phyloP scores from a whole-genome alignment of 2,797 vertebrate genomes.

The Pitangus sulphuratus region DNA sequence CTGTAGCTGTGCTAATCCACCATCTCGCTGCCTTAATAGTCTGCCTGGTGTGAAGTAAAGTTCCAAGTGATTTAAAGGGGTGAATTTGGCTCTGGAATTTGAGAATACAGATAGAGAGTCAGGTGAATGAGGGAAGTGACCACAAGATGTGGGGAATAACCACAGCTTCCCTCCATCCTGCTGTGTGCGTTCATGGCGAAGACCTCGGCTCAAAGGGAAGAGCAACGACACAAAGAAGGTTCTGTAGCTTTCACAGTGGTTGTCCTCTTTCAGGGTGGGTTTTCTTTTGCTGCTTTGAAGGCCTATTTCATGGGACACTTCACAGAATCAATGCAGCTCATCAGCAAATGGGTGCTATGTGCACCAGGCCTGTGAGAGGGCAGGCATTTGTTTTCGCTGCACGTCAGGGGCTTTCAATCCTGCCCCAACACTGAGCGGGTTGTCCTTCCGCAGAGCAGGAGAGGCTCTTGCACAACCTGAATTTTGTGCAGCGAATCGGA shows the following conservation, averaged over 20 bases:
- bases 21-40: background rate
- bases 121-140: background rate
- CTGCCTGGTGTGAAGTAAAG: background rate
- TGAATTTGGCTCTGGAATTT: background rate
- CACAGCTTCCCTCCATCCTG: background rate
- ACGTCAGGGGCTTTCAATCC: constrained; percentile 77
- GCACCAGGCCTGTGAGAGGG: constrained; percentile 75
- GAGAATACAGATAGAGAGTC: background rate
- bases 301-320: constrained; percentile 88
- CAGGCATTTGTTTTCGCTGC: constrained; percentile 70
- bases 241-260: constrained; percentile 89
- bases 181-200: constrained; percentile 70
- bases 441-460: constrained; percentile 68
- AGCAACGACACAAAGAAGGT: constrained; percentile 82
- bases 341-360: constrained; percentile 83
- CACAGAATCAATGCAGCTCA: constrained; percentile 85
- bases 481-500: background rate
- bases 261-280: constrained; percentile 80
- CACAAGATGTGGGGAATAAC: background rate
- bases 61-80: background rate
- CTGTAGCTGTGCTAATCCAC: background rate
- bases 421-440: constrained; percentile 73
- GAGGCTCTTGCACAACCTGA: constrained; percentile 61
- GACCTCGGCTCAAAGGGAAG: constrained; percentile 76
- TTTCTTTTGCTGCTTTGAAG: constrained; percentile 81